Evolutionary conservation across 92 coral and sea anemone species (phyloP), one percentile per base, ranked within the genome.

Genomic region (Phymanthus crucifer): DNA sequence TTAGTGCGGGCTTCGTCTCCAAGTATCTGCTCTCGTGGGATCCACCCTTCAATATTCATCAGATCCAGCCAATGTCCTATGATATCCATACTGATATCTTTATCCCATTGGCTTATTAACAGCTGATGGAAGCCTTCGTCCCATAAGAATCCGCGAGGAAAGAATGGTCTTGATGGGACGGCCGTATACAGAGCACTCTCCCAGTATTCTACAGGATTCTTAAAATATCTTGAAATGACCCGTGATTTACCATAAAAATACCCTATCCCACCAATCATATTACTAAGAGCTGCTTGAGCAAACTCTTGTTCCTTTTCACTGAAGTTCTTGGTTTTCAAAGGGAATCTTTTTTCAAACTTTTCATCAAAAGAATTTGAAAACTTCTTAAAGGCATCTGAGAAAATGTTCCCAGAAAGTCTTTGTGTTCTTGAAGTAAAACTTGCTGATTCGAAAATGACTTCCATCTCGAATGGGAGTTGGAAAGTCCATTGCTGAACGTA

Each of bases 81-180:
- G 73, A 96, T 86, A 67, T 96, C 99, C 35, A 88, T 93, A 76
- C 99, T 96, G 66, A 96, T 91, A 76, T 77, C 73, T 19, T 93
- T 85, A 72, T 96, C 95, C 99, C 99, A 96, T 32, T 96, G 99
- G 82, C 99, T 96, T 83, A 96, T 91, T 54, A 96, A 82, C 18
- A 96, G 85, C 69, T 96, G 99, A 67, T 96, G 99, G 80, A 96
- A 96, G 19, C 99, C 99, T 75, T 96, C 99, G 66, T 96, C 99
- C 99, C 99, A 96, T 67, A 96, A 86, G 79, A 96, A 96, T 5
- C 99, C 99, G 7, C 99, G 91, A 8, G 99, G 99, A 65, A 96
- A 96, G 78, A 93, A 96, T 0, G 99, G 93, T 24, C 99, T 73
- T 23, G 99, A 96, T 11, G 99, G 99, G 17, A 96, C 99, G 0